A percentile compares a stretch with the other conserved stretches of the same genome.
phyloP scores from a whole-genome alignment of 2,113 vertebrate genomes.

The Athene noctua region DNA sequence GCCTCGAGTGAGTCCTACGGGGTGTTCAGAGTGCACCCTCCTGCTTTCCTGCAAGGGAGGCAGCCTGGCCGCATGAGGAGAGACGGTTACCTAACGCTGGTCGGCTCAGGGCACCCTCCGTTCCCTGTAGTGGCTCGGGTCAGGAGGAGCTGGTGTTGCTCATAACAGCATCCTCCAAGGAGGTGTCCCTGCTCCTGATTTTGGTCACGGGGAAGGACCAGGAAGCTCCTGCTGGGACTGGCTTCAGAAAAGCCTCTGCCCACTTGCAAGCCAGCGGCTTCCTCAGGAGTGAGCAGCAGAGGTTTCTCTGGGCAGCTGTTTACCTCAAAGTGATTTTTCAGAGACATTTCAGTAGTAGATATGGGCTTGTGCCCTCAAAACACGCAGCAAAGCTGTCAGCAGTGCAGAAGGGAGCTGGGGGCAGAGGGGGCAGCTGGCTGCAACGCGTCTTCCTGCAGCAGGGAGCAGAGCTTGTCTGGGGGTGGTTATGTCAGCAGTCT shows the following conservation, averaged over 20 bases:
- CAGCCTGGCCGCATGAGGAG: fast-evolving
- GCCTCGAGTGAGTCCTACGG: background rate
- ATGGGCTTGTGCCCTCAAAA: background rate
- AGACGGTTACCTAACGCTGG: background rate
- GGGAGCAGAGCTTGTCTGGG: background rate
- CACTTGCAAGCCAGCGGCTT: background rate
- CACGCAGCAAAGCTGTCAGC: fast-evolving
- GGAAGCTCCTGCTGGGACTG: background rate
- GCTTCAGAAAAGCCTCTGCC: background rate
- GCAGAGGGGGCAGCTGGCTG: background rate
- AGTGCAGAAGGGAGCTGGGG: background rate
- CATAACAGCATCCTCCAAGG: background rate
- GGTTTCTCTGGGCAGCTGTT: background rate
- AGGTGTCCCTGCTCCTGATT: background rate
- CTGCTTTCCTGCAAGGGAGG: background rate
- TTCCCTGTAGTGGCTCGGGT: background rate
- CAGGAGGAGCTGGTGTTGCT: background rate
- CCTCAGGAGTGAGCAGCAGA: background rate
- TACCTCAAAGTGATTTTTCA: background rate
- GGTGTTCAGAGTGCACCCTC: background rate
- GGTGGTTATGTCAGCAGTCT: background rate
- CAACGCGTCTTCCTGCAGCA: fast-evolving
- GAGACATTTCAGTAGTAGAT: background rate
- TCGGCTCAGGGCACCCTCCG: background rate
- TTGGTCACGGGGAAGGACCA: fast-evolving